Conservation (phyloP, 2,797 vertebrate genomes). For the Fundulus diaphanus region DNA sequence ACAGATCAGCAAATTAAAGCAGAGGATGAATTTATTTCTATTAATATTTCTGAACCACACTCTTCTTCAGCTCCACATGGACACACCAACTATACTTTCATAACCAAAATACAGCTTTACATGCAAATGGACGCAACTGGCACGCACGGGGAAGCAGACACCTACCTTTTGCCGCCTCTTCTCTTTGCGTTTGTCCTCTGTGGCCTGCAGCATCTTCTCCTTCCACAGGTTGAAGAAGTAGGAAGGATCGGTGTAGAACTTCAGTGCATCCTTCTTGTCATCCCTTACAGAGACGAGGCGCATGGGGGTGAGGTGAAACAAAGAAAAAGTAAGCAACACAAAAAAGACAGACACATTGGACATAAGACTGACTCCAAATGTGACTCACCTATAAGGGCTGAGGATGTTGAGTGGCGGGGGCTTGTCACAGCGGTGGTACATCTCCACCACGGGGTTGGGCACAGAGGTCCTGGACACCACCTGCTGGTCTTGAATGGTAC, state of each 20-base stretch:
- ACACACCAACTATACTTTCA: background rate
- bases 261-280: slow-evolving; percentile 90
- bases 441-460: slow-evolving; percentile 92
- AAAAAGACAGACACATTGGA: too few relatives aligned
- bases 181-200: slow-evolving; percentile 93
- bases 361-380: background rate
- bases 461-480: slow-evolving; percentile 91
- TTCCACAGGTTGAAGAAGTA: slow-evolving; percentile 96
- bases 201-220: slow-evolving; percentile 94
- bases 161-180: slow-evolving; percentile 91
- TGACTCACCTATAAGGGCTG: slow-evolving; percentile 86
- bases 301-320: background rate
- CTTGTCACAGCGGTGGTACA: slow-evolving; percentile 92
- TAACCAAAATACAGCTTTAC: background rate
- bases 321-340: background rate
- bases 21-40: slow-evolving; percentile 36
- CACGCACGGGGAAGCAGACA: background rate
- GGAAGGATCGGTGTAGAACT: slow-evolving; percentile 93
- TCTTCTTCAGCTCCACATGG: background rate
- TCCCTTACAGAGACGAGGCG: slow-evolving; percentile 74
- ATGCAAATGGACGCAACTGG: background rate
- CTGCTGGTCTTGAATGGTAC: slow-evolving; percentile 93
- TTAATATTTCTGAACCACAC: background rate
- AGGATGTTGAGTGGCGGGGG: slow-evolving; percentile 93
- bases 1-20: slow-evolving; percentile 53